Conservation (phyloP, 1,140 invertebrate genomes). For the Bicyclus anynana region DNA sequence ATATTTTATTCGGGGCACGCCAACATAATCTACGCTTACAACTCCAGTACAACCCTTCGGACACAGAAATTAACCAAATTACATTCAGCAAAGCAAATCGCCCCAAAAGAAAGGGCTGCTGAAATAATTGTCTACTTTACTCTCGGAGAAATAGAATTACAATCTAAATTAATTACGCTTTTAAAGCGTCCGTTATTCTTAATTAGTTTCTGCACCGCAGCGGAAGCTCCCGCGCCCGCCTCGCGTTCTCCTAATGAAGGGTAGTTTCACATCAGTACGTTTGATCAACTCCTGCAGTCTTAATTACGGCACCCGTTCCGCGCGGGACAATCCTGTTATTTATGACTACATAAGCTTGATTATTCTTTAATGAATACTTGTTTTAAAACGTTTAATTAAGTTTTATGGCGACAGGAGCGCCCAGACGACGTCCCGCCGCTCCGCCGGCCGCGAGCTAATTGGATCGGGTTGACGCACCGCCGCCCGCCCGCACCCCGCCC, state of each 20-base stretch:
- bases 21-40: constrained; percentile 37
- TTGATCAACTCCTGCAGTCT: constrained; percentile 77
- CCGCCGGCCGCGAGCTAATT: constrained; percentile 75
- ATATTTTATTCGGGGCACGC: constrained; percentile 34
- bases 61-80: constrained; percentile 73
- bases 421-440: constrained; percentile 73
- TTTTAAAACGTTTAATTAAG: constrained; percentile 80
- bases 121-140: constrained; percentile 76
- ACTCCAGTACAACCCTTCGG: constrained; percentile 48
- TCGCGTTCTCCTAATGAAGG: constrained; percentile 75
- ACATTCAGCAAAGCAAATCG: constrained; percentile 70
- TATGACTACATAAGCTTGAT: constrained; percentile 79
- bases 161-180: constrained; percentile 78
- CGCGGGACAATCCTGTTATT: constrained; percentile 77
- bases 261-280: constrained; percentile 77
- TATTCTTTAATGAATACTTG: constrained; percentile 79
- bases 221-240: constrained; percentile 66
- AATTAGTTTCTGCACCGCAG: constrained; percentile 77
- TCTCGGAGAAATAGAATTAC: constrained; percentile 76
- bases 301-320: constrained; percentile 76
- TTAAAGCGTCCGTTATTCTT: constrained; percentile 78
- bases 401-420: constrained; percentile 77
- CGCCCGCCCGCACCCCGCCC: constrained; percentile 38
- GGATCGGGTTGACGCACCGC: constrained; percentile 69
- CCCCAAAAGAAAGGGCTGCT: constrained; percentile 74